Percentiles rank a stretch among this genome's conserved stretches.
phyloP scores from a whole-genome alignment of 1,140 invertebrate genomes.

The Dendrolimus kikuchii region DNA sequence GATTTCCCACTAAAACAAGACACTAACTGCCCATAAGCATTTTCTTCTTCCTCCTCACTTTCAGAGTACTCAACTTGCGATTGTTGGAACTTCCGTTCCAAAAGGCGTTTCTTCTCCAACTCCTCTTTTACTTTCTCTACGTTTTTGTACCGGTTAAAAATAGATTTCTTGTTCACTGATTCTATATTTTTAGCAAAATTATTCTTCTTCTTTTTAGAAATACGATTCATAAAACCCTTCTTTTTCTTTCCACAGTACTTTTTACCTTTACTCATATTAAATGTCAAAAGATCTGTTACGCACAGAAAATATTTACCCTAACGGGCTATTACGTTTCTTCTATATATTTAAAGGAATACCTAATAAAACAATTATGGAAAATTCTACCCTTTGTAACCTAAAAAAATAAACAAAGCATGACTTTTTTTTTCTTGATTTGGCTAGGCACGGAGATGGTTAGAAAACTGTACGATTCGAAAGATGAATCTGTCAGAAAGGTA shows the following conservation, averaged over 20 bases:
- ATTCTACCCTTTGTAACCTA: too few relatives aligned
- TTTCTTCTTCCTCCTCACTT: conserved; percentile 66
- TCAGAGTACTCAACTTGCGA: conserved; percentile 46
- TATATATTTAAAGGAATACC: too few relatives aligned
- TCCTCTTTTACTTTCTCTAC: conserved; percentile 62
- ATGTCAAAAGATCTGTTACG: too few relatives aligned
- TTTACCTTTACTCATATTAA: conserved; percentile 35
- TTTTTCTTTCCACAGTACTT: conserved; percentile 32
- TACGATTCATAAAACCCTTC: conserved; percentile 25
- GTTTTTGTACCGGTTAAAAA: conserved; percentile 68
- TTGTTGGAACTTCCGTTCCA: conserved; percentile 44
- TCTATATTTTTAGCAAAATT: conserved; percentile 33
- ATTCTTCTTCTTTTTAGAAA: conserved; percentile 41
- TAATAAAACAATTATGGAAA: too few relatives aligned
- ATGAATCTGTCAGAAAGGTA: too few relatives aligned
- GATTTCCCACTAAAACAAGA: conserved; percentile 63
- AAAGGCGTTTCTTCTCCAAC: conserved; percentile 43
- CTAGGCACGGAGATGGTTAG: too few relatives aligned
- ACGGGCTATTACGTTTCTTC: too few relatives aligned
- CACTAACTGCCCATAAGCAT: conserved; percentile 72
- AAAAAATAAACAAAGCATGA: too few relatives aligned
- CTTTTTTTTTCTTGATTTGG: too few relatives aligned
- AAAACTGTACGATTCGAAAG: too few relatives aligned
- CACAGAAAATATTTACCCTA: too few relatives aligned
- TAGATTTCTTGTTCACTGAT: conserved; percentile 51